Conservation (phyloP, 2,888 invertebrate genomes). For the Fragum fragum region DNA sequence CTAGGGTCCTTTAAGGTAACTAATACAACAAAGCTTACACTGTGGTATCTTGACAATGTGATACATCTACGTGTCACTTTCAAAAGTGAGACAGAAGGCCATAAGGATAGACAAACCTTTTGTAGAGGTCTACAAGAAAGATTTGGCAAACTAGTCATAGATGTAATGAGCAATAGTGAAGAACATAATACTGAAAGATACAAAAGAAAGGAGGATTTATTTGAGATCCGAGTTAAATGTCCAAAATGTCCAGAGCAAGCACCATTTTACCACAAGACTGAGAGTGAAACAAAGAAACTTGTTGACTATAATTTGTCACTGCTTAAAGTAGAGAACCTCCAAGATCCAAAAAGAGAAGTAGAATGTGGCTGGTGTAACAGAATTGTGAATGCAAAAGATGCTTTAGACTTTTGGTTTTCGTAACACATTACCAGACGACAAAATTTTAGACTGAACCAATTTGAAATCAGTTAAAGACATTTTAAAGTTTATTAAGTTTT, state of each 20-base stretch:
- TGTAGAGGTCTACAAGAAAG: background rate
- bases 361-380: background rate
- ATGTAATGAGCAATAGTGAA: background rate
- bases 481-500: no score
- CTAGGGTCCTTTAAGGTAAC: background rate
- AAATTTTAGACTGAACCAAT: no score
- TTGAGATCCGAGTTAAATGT: background rate
- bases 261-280: background rate
- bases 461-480: no score
- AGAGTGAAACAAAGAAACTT: background rate
- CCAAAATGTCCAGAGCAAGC: slow-evolving; percentile 1
- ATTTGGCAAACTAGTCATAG: background rate
- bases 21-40: background rate
- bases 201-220: background rate
- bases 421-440: no score
- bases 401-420: background rate
- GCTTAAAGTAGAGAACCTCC: background rate
- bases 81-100: background rate
- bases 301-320: background rate
- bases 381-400: background rate
- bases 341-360: background rate
- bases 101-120: background rate
- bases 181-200: background rate
- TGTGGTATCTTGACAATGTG: background rate
- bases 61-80: background rate